These are phyloP conservation scores for Archips crataeganus DNA, from an alignment of 2,888 invertebrate species.

Conservation along the genomic window DNA sequence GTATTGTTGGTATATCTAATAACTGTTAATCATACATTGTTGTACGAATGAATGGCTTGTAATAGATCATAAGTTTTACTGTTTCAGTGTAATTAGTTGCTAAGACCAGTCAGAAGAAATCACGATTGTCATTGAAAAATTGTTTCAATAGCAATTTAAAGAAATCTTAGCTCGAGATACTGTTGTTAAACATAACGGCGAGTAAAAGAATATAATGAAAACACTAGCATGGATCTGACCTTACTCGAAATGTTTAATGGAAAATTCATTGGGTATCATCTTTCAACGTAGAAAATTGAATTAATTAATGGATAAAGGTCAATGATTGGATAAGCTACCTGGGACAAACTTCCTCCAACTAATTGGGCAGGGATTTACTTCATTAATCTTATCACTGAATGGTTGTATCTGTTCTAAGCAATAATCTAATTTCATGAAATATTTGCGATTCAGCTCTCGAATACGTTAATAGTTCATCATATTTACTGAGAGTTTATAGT, in stretches of 20 bases:
- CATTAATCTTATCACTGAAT: constrained; percentile 14
- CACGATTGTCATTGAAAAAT: not conserved
- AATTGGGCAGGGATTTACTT: not conserved
- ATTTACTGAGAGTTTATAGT: constrained; percentile 68
- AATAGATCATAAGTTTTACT: constrained; percentile 37
- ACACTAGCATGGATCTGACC: constrained; percentile 3
- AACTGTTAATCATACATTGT: constrained; percentile 56
- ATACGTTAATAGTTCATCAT: constrained; percentile 27
- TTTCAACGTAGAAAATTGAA: constrained; percentile 8
- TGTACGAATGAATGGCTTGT: constrained; percentile 54
- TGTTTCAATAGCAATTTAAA: not conserved
- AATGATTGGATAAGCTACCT: not conserved
- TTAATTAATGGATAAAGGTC: not conserved
- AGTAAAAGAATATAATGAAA: not conserved
- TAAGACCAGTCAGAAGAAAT: not conserved
- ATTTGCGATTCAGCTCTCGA: not conserved
- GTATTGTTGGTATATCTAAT: constrained; percentile 47
- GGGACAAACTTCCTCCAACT: not conserved
- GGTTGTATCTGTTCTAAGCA: constrained; percentile 28
- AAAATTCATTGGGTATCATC: not conserved
- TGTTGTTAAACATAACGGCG: not conserved
- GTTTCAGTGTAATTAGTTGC: constrained; percentile 12
- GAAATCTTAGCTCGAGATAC: not conserved
- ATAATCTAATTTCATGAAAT: constrained; percentile 17
- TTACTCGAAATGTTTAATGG: constrained; percentile 2